phyloP scores from a whole-genome alignment of 2,113 vertebrate genomes.

The Carettochelys insculpta region DNA sequence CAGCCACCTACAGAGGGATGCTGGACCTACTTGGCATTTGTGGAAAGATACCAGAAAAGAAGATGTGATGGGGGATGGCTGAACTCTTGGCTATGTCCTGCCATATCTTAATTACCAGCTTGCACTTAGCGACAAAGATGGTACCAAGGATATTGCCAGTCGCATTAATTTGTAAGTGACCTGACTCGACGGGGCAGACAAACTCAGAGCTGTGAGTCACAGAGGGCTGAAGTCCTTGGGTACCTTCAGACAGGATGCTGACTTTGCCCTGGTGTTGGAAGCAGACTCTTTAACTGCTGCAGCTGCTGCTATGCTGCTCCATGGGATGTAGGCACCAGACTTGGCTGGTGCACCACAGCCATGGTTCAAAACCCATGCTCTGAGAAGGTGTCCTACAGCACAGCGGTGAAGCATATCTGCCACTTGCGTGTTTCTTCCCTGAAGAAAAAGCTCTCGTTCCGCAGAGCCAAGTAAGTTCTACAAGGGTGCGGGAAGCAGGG shows the following conservation, averaged over 20 bases:
- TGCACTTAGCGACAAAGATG: neutral
- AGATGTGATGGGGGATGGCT: neutral
- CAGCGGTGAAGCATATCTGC: conserved; percentile 58
- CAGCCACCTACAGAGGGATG: neutral
- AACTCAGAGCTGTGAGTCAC: neutral
- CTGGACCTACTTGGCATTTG: neutral
- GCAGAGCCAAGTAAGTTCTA: conserved; percentile 70
- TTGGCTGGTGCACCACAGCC: neutral
- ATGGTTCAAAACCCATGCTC: conserved; percentile 64
- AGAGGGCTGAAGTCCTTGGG: accelerated
- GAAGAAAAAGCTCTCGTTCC: conserved; percentile 74
- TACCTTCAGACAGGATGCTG: neutral
- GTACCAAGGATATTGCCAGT: neutral
- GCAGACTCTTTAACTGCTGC: accelerated
- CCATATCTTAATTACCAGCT: neutral
- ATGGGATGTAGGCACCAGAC: neutral
- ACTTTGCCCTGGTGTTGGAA: neutral
- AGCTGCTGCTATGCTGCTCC: accelerated
- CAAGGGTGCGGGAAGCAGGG: accelerated
- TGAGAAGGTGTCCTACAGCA: conserved; percentile 35
- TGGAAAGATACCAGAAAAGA: neutral
- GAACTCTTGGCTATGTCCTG: neutral
- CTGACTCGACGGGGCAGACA: neutral
- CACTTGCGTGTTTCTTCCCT: conserved; percentile 60
- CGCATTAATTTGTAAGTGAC: neutral